phyloP scores from a whole-genome alignment of 2,797 vertebrate genomes.

The Podargus strigoides region DNA sequence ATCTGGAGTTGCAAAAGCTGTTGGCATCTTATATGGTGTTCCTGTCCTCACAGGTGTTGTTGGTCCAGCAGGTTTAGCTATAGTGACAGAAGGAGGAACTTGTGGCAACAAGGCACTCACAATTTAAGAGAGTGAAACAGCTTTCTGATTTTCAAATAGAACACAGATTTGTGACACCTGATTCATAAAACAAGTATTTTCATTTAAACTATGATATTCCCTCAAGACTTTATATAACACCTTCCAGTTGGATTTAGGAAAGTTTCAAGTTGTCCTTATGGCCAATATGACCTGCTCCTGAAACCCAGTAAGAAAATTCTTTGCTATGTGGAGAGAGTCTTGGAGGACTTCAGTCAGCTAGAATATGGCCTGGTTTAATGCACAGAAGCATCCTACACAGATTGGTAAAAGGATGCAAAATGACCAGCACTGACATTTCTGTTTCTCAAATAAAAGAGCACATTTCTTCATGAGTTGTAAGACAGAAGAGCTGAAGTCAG shows the following conservation, averaged over 20 bases:
- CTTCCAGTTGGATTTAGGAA: not conserved
- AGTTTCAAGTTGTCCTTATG: not conserved
- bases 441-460: not conserved
- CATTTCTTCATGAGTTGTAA: not conserved
- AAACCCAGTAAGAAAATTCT: not conserved
- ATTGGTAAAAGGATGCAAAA: not conserved
- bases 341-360: not conserved
- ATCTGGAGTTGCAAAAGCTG: slow-evolving; percentile 71
- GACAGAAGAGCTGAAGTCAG: not conserved
- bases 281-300: not conserved
- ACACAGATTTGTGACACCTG: not conserved
- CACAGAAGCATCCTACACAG: not conserved
- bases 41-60: slow-evolving; percentile 49
- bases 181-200: not conserved
- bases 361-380: not conserved
- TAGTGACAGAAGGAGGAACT: not conserved
- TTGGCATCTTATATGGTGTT: slow-evolving; percentile 64
- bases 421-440: not conserved
- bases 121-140: slow-evolving; percentile 10
- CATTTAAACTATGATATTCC: not conserved
- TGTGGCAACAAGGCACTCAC: slow-evolving; percentile 39
- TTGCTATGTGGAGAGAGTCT: not conserved
- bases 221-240: not conserved
- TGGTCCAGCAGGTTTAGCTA: slow-evolving; percentile 51
- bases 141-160: not conserved